phyloP scores from a whole-genome alignment of 2,797 vertebrate genomes.

The Pantherophis vulpinus region DNA sequence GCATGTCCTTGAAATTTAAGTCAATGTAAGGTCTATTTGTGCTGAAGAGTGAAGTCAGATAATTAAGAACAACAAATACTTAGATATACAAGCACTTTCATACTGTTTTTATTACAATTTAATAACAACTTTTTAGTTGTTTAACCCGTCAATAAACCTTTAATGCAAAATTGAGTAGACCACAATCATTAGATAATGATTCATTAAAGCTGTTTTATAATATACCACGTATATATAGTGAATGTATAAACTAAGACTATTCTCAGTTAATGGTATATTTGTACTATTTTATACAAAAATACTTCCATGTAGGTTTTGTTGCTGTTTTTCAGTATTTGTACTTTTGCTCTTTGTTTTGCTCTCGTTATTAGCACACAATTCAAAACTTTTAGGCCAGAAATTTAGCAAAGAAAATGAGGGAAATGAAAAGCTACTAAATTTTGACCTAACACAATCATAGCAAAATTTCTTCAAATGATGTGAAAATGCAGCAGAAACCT shows the following conservation, averaged over 20 bases:
- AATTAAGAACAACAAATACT: conserved; percentile 33
- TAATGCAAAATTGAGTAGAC: conserved; percentile 58
- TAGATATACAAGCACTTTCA: conserved; percentile 35
- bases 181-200: conserved; percentile 58
- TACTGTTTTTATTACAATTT: conserved; percentile 37
- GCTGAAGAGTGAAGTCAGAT: conserved; percentile 59
- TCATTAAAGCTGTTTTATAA: conserved; percentile 56
- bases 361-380: background rate
- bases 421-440: background rate
- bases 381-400: conserved; percentile 45
- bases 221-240: conserved; percentile 58
- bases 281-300: conserved; percentile 57
- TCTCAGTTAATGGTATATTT: conserved; percentile 54
- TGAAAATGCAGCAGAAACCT: background rate
- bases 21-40: conserved; percentile 70
- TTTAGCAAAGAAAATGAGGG: conserved; percentile 39
- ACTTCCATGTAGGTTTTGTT: conserved; percentile 59
- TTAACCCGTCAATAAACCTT: conserved; percentile 52
- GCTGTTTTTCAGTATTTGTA: conserved; percentile 58
- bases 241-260: conserved; percentile 63
- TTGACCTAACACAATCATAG: background rate
- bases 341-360: background rate
- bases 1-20: conserved; percentile 69
- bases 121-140: conserved; percentile 26
- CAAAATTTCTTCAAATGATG: background rate